Conservation (phyloP, 2,888 invertebrate genomes). For the Leistus spinibarbis region DNA sequence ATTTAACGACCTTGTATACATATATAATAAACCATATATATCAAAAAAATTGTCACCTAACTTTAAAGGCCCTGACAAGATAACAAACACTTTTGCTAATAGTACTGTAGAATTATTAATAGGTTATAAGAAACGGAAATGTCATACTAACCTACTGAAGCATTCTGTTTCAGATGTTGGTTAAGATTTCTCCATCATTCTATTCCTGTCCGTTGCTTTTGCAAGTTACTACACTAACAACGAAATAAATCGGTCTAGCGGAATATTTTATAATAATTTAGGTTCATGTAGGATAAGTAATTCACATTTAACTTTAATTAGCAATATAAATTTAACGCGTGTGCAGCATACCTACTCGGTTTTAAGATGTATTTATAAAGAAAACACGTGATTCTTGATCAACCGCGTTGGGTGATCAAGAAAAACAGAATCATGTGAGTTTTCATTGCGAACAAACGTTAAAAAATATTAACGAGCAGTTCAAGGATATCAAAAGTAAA, state of each 20-base stretch:
- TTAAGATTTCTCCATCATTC: too few species aligned
- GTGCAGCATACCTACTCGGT: background rate
- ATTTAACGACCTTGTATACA: slow-evolving; percentile 42
- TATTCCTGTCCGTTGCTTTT: too few species aligned
- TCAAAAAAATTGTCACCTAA: slow-evolving; percentile 28
- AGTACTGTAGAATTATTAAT: slow-evolving; percentile 28
- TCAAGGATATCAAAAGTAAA: slow-evolving; percentile 5
- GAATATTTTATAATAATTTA: too few species aligned
- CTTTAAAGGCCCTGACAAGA: slow-evolving; percentile 37
- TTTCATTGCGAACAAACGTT: slow-evolving; percentile 16
- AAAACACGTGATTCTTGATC: background rate
- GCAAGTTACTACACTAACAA: too few species aligned
- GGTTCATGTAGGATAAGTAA: too few species aligned
- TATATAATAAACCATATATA: slow-evolving; percentile 30
- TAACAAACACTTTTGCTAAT: slow-evolving; percentile 12
- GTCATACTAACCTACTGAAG: slow-evolving; percentile 38
- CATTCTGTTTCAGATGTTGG: slow-evolving; percentile 40
- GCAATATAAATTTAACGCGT: too few species aligned
- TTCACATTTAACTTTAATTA: too few species aligned
- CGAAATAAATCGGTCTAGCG: too few species aligned
- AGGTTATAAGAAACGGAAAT: slow-evolving; percentile 27
- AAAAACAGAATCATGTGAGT: slow-evolving; percentile 7
- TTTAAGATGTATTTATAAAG: slow-evolving; percentile 16
- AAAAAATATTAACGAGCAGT: slow-evolving; percentile 1
- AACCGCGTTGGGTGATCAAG: background rate